Evolutionary conservation across 2,888 invertebrate species (phyloP), one percentile per base, ranked within the genome.

Genomic region (Acrocyrtus sp.): DNA sequence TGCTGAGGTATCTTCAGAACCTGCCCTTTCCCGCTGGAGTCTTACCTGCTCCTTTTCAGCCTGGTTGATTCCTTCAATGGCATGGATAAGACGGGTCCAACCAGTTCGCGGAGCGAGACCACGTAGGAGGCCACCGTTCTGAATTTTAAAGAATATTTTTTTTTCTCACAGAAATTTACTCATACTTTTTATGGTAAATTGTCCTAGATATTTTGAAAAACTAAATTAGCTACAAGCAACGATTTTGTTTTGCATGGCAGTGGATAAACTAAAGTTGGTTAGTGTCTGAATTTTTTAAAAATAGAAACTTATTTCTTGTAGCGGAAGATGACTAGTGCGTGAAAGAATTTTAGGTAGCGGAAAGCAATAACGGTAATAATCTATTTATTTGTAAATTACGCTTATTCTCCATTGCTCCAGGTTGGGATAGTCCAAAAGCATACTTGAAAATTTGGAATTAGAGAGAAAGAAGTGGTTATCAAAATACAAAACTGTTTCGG

Each of bases 51-150:
- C 74, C 12, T 75, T 58, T 24, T 77, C 76, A 12, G 74, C 72
- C 61, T 75, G 63, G 24, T 74, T 78, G 62, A 77, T 76, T 29
- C 76, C 77, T 69, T 81, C 81, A 8, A 81, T 79, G 12, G 81
- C 81, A 8, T 70, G 47, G 8, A 81, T 78, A 0, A 81, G 68
- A 21, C 81, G 76, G 17, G 76, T 79, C 81, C 81, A 81, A n/a
- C 75, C 74, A n/a, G 76, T 56, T 22, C 77, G 29, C 0, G 81
- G 80, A 8, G 78, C 76, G 4, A 81, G 68, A 10, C 81, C 78
- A 47, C 78, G 58, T 0, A 81, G 48, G 29, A 81, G 72, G 12
- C 81, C 81, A 10, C 81, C 81, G 62, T 75, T 78, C 80, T 80
- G 15, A 61, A 70, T n/a, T n/a, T n/a, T n/a, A n/a, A n/a, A n/a